Conservation (phyloP, 2,888 invertebrate species). For the Lasioglossum calceatum region DNA sequence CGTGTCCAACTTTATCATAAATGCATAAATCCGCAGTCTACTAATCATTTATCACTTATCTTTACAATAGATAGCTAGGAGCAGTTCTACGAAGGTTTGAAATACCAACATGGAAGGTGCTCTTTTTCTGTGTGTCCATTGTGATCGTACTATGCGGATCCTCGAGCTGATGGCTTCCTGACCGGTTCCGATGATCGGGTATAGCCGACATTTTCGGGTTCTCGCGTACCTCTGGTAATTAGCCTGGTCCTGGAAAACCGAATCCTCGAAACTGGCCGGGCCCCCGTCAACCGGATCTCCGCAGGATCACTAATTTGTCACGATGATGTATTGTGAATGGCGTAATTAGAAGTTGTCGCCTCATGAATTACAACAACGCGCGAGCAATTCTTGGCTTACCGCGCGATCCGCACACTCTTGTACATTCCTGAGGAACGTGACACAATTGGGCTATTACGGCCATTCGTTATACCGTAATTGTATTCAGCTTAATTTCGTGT, state of each 20-base stretch:
- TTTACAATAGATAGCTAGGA: too few relatives aligned
- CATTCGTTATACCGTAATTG: slow-evolving; percentile 72
- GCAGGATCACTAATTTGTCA: slow-evolving; percentile 71
- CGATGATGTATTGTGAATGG: slow-evolving; percentile 71
- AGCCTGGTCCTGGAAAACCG: slow-evolving; percentile 38
- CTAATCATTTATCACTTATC: too few relatives aligned
- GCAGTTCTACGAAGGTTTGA: too few relatives aligned
- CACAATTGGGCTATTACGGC: slow-evolving; percentile 74
- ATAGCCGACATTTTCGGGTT: background rate
- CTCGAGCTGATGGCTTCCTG: too few relatives aligned
- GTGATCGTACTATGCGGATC: too few relatives aligned
- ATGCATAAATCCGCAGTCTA: too few relatives aligned
- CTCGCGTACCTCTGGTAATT: slow-evolving; percentile 26
- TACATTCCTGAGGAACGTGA: slow-evolving; percentile 68
- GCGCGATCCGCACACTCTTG: slow-evolving; percentile 69
- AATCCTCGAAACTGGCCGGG: slow-evolving; percentile 33
- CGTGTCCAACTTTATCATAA: too few relatives aligned
- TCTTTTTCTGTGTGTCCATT: too few relatives aligned
- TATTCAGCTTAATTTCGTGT: slow-evolving; percentile 72
- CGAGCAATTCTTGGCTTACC: slow-evolving; percentile 73
- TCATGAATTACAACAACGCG: slow-evolving; percentile 69
- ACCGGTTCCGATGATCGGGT: background rate
- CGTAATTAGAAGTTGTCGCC: slow-evolving; percentile 74
- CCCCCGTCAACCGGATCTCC: slow-evolving; percentile 59
- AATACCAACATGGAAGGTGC: too few relatives aligned